Conservation (phyloP, 2,113 vertebrate genomes). For the Cavia aperea region DNA sequence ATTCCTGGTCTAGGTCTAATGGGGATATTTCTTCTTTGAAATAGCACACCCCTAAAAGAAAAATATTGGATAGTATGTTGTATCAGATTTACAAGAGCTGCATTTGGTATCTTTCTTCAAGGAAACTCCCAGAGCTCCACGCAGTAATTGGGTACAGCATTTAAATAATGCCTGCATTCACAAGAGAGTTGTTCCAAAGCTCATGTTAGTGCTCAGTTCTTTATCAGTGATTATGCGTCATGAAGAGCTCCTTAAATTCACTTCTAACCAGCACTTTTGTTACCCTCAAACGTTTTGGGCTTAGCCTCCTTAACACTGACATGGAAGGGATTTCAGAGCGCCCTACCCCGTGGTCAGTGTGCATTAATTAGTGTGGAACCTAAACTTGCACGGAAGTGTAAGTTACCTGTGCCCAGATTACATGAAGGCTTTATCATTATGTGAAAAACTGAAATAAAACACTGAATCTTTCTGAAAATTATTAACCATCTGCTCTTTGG, state of each 20-base stretch:
- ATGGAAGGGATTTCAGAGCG: no score
- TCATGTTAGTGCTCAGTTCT: no score
- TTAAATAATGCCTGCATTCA: background rate
- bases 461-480: background rate
- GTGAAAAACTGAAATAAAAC: background rate
- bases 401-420: background rate
- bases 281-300: no score
- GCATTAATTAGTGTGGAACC: no score
- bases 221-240: background rate
- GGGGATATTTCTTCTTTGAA: background rate
- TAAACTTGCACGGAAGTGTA: no score
- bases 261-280: no score
- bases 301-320: no score
- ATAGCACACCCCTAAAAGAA: background rate
- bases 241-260: no score
- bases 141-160: background rate
- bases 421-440: background rate
- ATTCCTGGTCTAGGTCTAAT: background rate
- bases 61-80: background rate
- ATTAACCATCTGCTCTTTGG: background rate
- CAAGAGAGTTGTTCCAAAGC: background rate
- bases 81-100: slow-evolving; percentile 17
- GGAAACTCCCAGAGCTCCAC: background rate
- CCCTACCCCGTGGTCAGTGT: no score
- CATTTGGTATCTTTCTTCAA: background rate